Base-by-base conservation (phyloP, 2,888 invertebrate species). In the Mamestra brassicae region DNA sequence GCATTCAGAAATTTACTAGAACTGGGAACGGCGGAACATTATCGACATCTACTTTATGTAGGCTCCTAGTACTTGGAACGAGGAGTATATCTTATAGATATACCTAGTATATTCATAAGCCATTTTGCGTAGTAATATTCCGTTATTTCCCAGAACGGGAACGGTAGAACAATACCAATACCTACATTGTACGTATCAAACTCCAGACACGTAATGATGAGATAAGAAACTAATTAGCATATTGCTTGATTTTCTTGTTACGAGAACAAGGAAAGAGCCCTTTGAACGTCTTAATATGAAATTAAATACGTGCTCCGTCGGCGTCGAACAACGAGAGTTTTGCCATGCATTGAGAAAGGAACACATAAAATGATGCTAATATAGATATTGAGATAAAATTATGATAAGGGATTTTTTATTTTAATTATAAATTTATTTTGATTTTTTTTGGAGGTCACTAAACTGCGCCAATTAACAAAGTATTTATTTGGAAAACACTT, bases 241-340 rank as follows among this genome's bases (percentile, higher is more conserved):
- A 74, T 65, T 45, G 60, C 57, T 71, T 66, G 66, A 78, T 81
- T 55, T 71, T 74, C 74, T 50, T 47, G 52, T 50, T 36, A 57
- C 45, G 42, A 13, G 52, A 60, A 65, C 55, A 45, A 47, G 67
- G 66, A 70, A 66, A 62, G 45, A 47, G 15, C 55, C 10, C 11
- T 67, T 63, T 71, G 76, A 76, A 67, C 62, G 63, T 72, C 79
- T 70, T 76, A 75, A 76, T 72, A 82, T 61, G 66, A 79, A 79
- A 82, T 82, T 76, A 72, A 76, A 54, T 79, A 82, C 81, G 82
- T 82, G 82, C 76, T 70, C 66, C 61, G 47, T 63, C 58, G 61
- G 4, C 52, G 13, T 62, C 11, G 57, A 58, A 58, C 50, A 55
- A 55, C 17, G 45, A 26, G 45, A 58, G 45, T 63, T 64, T 63